Evolutionary conservation across 2,797 vertebrate species (phyloP), one percentile per base, ranked within the genome.

Genomic region (Delichon dasypus): DNA sequence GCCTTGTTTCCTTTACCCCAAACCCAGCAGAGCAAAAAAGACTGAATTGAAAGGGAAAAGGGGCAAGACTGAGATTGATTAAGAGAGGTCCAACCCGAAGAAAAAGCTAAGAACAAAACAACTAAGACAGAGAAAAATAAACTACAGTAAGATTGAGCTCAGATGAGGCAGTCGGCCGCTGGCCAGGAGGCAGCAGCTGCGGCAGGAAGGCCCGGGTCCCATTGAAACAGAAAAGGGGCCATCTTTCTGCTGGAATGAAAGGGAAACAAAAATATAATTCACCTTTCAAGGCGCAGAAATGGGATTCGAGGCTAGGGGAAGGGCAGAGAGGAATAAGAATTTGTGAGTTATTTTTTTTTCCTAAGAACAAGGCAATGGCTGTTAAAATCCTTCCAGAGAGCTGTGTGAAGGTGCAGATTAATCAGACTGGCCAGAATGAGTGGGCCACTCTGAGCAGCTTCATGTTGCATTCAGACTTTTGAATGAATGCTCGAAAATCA

Each of bases 121-220:
- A 93, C 36, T 72, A 55, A 91, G 83, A 76, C 71, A 89, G 93
- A 94, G 93, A 95, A 96, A 96, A 97, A 94, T 95, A 95, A 97
- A 95, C 96, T 76, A 51, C 90, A 93, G 87, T 90, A 90, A 94
- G 91, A 82, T 65, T 68, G 86, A 93, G 72, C 74, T 94, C 0
- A 2, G 80, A 93, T 94, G 93, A 93, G 89, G 85, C 88, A 85
- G 83, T 94, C 77, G 93, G 96, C 94, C 0, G 1, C 86, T 10
- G 13, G 90, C 96, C 95, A 97, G 93, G 88, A 91, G 60, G 11
- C 64, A 95, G 78, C 95, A 97, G 95, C 94, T 96, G 95, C 30
- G 0, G 85, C 94, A 95, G 95, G 93, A 94, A 96, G 94, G 65
- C 71, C 58, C 1, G 9, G 61, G 94, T 96, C 93, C 88, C 94